Percentiles rank a stretch among this genome's conserved stretches.
phyloP scores from a whole-genome alignment of 2,113 vertebrate species.

The Sinocyclocheilus rhinocerous region DNA sequence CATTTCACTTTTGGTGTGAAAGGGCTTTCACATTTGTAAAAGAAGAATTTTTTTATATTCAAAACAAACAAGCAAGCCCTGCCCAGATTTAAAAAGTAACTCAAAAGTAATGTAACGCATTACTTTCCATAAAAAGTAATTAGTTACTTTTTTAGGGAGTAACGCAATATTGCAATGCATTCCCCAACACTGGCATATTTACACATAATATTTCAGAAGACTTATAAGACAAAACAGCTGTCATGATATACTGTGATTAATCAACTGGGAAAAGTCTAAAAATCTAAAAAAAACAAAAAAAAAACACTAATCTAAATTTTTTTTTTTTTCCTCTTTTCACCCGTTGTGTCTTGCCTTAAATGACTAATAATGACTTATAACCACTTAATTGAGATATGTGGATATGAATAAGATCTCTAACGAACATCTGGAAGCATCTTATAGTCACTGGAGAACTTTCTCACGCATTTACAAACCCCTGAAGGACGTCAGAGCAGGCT shows the following conservation, averaged over 20 bases:
- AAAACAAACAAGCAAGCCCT: no score
- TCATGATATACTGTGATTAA: not conserved
- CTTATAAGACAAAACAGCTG: not conserved
- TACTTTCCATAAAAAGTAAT: no score
- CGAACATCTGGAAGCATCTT: not conserved
- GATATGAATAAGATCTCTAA: not conserved
- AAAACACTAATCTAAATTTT: no score
- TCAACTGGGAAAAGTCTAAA: not conserved
- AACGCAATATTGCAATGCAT: no score
- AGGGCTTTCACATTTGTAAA: no score
- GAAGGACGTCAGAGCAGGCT: not conserved
- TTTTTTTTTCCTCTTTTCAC: not conserved
- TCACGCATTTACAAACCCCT: not conserved
- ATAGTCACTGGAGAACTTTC: not conserved
- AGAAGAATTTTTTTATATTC: no score
- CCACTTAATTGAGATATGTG: not conserved
- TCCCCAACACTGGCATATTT: no score
- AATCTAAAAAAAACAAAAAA: no score
- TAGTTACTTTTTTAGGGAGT: no score
- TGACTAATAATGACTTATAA: not conserved
- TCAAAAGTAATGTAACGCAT: no score
- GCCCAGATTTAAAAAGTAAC: no score
- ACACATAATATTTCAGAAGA: not conserved
- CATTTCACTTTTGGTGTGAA: no score
- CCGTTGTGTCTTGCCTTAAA: not conserved